Percentiles rank a stretch among this genome's conserved stretches.
These are phyloP conservation scores for Pao palembangensis DNA, from an alignment of 2,113 vertebrate genomes.

Conservation along the genomic window DNA sequence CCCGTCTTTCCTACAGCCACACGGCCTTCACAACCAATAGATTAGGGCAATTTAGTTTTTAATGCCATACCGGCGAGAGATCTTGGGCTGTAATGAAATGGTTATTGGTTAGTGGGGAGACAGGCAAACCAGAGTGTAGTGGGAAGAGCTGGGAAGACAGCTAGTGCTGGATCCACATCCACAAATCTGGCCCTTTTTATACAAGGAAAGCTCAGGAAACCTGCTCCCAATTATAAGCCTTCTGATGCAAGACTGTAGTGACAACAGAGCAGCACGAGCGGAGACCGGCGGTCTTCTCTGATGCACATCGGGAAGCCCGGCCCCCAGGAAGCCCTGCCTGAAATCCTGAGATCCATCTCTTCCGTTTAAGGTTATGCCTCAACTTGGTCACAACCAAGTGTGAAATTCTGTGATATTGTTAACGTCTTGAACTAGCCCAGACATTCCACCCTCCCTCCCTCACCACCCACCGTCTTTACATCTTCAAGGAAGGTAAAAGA, in stretches of 20 bases:
- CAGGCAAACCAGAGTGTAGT: conserved; percentile 44
- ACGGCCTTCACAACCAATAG: conserved; percentile 31
- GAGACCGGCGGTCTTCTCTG: not conserved
- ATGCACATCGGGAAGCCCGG: not conserved
- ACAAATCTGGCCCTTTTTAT: not conserved
- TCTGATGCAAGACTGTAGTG: conserved; percentile 6
- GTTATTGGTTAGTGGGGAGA: conserved; percentile 38
- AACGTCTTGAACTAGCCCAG: conserved; percentile 56
- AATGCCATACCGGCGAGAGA: conserved; percentile 11
- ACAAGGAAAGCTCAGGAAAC: not conserved
- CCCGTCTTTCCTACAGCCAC: conserved; percentile 24
- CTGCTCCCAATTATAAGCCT: conserved; percentile 28
- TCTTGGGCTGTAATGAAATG: conserved; percentile 22
- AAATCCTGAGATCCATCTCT: conserved; percentile 52
- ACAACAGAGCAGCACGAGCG: conserved; percentile 2
- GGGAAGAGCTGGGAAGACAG: conserved; percentile 44
- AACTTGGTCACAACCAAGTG: conserved; percentile 42
- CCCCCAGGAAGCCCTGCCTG: conserved; percentile 3
- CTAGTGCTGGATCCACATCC: conserved; percentile 12
- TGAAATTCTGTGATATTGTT: conserved; percentile 61
- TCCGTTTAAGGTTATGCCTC: conserved; percentile 48
- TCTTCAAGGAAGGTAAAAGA: too few relatives aligned
- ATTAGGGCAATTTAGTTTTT: conserved; percentile 19
- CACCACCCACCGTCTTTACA: not conserved
- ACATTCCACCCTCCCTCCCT: not conserved